Evolutionary conservation across 2,797 vertebrate genomes (phyloP).

Genomic region (Bradypodion ventrale): DNA sequence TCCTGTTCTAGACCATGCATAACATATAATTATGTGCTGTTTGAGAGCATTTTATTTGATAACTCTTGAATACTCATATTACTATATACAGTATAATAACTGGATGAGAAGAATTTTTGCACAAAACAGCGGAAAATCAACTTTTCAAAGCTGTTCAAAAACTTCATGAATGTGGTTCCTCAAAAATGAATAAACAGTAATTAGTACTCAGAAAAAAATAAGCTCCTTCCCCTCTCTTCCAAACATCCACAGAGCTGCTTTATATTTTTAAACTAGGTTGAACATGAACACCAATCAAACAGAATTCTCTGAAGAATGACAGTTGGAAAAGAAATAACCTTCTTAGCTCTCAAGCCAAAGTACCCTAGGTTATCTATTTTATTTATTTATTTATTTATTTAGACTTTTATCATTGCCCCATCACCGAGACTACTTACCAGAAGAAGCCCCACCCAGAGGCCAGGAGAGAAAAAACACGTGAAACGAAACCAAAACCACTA

Average conservation of each 20-base stretch:
- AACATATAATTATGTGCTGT: neutral
- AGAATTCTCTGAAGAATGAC: neutral
- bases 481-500: too few relatives aligned
- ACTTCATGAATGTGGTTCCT: neutral
- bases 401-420: too few relatives aligned
- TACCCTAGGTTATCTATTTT: neutral
- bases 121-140: neutral
- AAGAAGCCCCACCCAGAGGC: too few relatives aligned
- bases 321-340: neutral
- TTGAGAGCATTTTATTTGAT: too few relatives aligned
- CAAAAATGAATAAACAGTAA: neutral
- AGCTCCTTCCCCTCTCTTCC: neutral
- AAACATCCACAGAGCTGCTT: neutral
- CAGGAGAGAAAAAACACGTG: too few relatives aligned
- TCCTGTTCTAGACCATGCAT: too few relatives aligned
- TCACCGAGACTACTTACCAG: too few relatives aligned
- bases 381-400: neutral
- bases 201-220: neutral
- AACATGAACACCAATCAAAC: neutral
- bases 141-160: neutral
- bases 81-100: too few relatives aligned
- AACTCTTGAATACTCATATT: too few relatives aligned
- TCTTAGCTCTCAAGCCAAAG: neutral
- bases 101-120: neutral
- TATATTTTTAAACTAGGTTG: neutral